Conservation (phyloP, 2,888 invertebrate species). For the Therioaphis trifolii region DNA sequence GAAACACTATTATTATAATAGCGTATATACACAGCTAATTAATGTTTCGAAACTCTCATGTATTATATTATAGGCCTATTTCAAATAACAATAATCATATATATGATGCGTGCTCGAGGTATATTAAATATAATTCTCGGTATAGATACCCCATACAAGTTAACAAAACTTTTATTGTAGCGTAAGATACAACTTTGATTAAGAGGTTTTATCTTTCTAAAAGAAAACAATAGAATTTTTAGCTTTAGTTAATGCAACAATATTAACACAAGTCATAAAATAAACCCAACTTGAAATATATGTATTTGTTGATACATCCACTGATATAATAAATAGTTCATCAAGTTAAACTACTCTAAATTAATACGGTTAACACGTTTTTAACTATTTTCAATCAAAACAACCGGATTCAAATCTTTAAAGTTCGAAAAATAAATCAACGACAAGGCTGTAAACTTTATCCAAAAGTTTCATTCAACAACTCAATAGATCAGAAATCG, state of each 20-base stretch:
- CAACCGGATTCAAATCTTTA: too few relatives aligned
- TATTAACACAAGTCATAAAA: slow-evolving; percentile 17
- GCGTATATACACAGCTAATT: background rate
- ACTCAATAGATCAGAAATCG: too few relatives aligned
- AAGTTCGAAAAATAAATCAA: too few relatives aligned
- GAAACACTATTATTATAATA: background rate
- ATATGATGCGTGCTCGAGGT: background rate
- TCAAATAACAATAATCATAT: slow-evolving; percentile 7
- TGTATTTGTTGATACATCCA: slow-evolving; percentile 4
- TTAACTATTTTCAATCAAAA: too few relatives aligned
- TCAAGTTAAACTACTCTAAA: too few relatives aligned
- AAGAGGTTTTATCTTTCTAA: background rate
- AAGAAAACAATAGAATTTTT: background rate
- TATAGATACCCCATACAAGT: background rate
- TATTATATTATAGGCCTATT: background rate
- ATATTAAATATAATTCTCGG: background rate
- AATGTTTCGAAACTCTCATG: background rate
- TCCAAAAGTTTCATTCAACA: too few relatives aligned
- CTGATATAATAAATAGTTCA: too few relatives aligned
- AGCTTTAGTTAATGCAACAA: background rate
- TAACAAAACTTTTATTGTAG: slow-evolving; percentile 2
- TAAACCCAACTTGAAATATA: background rate
- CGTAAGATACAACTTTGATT: background rate
- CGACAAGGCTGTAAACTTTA: too few relatives aligned
- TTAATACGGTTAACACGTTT: too few relatives aligned